A percentile compares a stretch with the other conserved stretches of the same genome.
Evolutionary conservation across 1,140 invertebrate genomes (phyloP).

Genomic region (Drosophila tristis): DNA sequence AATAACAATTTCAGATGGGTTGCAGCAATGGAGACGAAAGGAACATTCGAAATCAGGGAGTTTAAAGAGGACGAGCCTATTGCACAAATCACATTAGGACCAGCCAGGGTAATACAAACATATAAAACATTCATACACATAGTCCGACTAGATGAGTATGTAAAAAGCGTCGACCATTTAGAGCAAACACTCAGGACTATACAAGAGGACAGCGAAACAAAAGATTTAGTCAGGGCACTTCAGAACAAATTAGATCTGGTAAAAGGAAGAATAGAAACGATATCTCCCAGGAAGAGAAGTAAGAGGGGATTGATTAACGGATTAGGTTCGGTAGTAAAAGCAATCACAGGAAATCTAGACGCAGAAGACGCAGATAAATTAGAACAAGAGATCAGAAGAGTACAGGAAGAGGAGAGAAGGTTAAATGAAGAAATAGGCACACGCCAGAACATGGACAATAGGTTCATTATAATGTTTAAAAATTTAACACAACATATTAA

Average conservation of each 20-base stretch:
- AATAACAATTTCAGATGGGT: slow-evolving; percentile 3
- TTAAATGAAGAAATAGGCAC: background rate
- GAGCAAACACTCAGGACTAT: background rate
- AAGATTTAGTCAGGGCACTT: too few relatives aligned
- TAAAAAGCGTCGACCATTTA: background rate
- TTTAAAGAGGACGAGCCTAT: too few relatives aligned
- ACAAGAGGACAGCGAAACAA: background rate
- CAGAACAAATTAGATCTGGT: too few relatives aligned
- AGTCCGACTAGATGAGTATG: background rate
- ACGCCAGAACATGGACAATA: background rate
- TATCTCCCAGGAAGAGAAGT: too few relatives aligned
- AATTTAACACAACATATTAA: too few relatives aligned
- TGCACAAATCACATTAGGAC: too few relatives aligned
- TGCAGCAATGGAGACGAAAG: background rate
- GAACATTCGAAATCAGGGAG: too few relatives aligned
- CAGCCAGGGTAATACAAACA: background rate
- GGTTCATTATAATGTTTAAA: background rate
- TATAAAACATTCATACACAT: background rate
- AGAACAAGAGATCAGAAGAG: background rate
- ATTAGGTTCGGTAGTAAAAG: too few relatives aligned
- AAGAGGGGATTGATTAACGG: too few relatives aligned
- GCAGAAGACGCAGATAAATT: background rate
- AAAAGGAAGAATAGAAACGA: too few relatives aligned
- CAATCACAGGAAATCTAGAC: background rate
- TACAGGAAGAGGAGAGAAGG: background rate